Evolutionary conservation across 37 sponge, comb jelly and placozoan species (phyloP).

Genomic region (Crambe crambe): DNA sequence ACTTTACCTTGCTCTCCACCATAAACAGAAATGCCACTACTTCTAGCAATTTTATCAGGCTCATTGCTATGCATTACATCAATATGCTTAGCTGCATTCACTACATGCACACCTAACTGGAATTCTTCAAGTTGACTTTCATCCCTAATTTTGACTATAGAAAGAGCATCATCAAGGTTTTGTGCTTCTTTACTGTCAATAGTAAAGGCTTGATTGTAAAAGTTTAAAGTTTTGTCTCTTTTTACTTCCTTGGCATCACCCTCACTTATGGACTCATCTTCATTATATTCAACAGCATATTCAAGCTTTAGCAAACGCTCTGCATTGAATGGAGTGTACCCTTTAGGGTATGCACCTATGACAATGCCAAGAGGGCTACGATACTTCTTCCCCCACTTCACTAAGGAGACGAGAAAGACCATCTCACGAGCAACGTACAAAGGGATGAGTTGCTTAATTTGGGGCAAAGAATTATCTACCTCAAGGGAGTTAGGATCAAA

Average conservation of each 20-base stretch:
- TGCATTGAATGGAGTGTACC: conserved; percentile 19
- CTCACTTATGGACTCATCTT: neutral
- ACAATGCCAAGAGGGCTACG: conserved; percentile 41
- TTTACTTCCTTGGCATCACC: neutral
- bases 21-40: conserved; percentile 40
- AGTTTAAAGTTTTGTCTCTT: neutral
- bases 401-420: conserved; percentile 37
- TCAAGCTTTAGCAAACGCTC: conserved; percentile 23
- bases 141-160: neutral
- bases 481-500: conserved; percentile 10
- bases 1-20: neutral
- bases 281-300: conserved; percentile 1
- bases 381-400: conserved; percentile 23
- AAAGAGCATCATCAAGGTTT: conserved; percentile 75
- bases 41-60: conserved; percentile 19
- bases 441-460: conserved; percentile 55
- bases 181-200: conserved; percentile 68
- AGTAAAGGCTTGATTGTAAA: conserved; percentile 55
- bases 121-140: neutral
- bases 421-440: conserved; percentile 37
- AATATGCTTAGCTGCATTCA: conserved; percentile 47
- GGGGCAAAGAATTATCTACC: conserved; percentile 25
- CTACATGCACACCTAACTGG: conserved; percentile 64
- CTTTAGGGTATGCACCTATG: conserved; percentile 23
- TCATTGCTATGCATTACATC: neutral